phyloP scores from a whole-genome alignment of 1,140 invertebrate genomes.

The Proales similis region DNA sequence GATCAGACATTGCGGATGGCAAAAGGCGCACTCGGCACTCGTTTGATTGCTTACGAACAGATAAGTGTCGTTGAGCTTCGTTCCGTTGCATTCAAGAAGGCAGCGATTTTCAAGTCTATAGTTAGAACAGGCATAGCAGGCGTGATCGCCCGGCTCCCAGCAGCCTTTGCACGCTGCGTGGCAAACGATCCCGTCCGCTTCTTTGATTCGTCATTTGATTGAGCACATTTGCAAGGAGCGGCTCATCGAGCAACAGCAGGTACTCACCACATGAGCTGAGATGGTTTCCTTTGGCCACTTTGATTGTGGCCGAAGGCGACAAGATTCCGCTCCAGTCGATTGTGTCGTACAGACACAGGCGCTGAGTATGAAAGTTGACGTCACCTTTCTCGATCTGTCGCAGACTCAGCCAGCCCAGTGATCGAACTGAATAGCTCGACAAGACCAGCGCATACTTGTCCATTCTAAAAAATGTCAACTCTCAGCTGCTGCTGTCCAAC shows the following conservation, averaged over 20 bases:
- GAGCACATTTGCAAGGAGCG: no score
- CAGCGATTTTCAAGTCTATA: slow-evolving; percentile 17
- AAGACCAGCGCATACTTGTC: slow-evolving; percentile 14
- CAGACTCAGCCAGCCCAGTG: slow-evolving; percentile 2
- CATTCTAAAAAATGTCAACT: not conserved
- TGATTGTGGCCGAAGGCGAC: no score
- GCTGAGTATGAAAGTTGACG: not conserved
- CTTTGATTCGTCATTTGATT: no score
- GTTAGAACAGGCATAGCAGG: slow-evolving; percentile 21
- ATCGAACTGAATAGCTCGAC: not conserved
- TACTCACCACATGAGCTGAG: no score
- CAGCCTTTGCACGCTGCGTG: slow-evolving; percentile 18
- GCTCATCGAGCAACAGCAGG: no score
- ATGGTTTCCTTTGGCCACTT: no score
- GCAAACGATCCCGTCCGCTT: not conserved
- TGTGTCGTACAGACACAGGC: slow-evolving; percentile 1
- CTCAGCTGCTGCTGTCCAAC: not conserved
- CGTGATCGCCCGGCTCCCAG: not conserved
- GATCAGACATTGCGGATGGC: slow-evolving; percentile 6
- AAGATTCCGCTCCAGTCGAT: slow-evolving; percentile 12
- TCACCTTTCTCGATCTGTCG: slow-evolving; percentile 22
- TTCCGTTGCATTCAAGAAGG: not conserved
- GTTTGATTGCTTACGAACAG: not conserved
- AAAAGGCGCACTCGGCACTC: slow-evolving; percentile 1
- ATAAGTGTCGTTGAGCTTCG: not conserved